These are phyloP conservation scores for Mayetiola destructor DNA, from an alignment of 2,888 invertebrate species.

Conservation along the genomic window DNA sequence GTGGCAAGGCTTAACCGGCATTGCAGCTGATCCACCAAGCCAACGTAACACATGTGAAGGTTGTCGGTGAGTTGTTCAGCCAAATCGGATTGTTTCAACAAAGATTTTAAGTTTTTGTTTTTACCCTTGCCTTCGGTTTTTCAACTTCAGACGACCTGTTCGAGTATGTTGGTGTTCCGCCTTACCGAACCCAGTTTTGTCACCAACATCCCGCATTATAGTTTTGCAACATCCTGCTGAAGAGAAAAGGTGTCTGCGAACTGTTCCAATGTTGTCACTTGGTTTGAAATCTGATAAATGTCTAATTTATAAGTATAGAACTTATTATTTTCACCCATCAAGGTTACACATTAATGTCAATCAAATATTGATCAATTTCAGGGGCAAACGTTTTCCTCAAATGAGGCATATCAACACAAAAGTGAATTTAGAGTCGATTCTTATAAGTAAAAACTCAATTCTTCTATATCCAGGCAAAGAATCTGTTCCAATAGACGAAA, in stretches of 20 bases:
- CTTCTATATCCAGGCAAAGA: constrained; percentile 67
- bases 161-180: constrained; percentile 85
- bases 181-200: constrained; percentile 54
- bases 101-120: constrained; percentile 10
- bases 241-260: constrained; percentile 74
- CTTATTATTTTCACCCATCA: not conserved
- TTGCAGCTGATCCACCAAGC: constrained; percentile 61
- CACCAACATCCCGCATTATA: constrained; percentile 55
- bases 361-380: too few species aligned
- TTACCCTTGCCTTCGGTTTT: not conserved
- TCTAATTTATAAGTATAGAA: constrained; percentile 32
- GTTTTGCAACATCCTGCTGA: constrained; percentile 88
- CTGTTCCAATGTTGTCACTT: constrained; percentile 75
- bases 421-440: constrained; percentile 44
- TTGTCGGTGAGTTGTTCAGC: constrained; percentile 53
- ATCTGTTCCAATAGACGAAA: constrained; percentile 50
- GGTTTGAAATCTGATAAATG: constrained; percentile 63
- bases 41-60: constrained; percentile 54
- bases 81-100: not conserved
- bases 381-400: constrained; percentile 70
- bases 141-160: constrained; percentile 53
- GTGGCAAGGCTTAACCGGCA: constrained; percentile 58
- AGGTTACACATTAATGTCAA: not conserved
- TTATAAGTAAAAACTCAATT: constrained; percentile 52
- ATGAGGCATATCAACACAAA: constrained; percentile 41